Conservation (phyloP, 2,888 invertebrate genomes). For the Rhingia campestris region DNA sequence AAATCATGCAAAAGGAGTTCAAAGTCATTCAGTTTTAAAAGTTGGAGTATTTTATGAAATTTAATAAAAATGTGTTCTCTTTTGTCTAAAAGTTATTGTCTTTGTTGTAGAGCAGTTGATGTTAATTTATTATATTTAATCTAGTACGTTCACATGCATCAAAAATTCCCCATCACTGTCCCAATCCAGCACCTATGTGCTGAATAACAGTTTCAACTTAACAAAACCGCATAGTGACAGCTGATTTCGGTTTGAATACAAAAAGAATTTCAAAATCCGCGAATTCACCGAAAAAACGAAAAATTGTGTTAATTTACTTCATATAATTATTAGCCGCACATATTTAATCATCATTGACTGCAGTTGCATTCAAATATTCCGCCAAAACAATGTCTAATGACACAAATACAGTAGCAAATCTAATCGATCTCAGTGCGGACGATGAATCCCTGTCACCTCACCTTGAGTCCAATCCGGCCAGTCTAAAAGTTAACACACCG, state of each 20-base stretch:
- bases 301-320: not conserved
- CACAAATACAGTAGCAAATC: constrained; percentile 63
- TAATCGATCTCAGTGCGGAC: constrained; percentile 76
- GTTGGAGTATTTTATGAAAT: too few species aligned
- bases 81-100: too few species aligned
- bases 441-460: constrained; percentile 55
- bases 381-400: constrained; percentile 54
- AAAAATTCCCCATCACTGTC: constrained; percentile 2
- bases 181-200: constrained; percentile 21
- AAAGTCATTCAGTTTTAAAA: too few species aligned
- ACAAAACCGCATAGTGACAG: constrained; percentile 61
- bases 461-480: constrained; percentile 31
- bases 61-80: too few species aligned
- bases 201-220: constrained; percentile 49
- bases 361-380: too few species aligned
- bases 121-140: too few species aligned
- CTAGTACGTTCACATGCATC: not conserved
- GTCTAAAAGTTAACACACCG: constrained; percentile 17
- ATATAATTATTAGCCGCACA: not conserved
- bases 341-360: not conserved
- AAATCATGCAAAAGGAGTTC: too few species aligned
- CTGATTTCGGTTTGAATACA: constrained; percentile 70
- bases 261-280: constrained; percentile 39
- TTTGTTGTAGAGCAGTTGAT: too few species aligned
- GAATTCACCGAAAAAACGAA: not conserved